phyloP scores from a whole-genome alignment of 2,113 vertebrate species.

The Brachionichthys hirsutus region DNA sequence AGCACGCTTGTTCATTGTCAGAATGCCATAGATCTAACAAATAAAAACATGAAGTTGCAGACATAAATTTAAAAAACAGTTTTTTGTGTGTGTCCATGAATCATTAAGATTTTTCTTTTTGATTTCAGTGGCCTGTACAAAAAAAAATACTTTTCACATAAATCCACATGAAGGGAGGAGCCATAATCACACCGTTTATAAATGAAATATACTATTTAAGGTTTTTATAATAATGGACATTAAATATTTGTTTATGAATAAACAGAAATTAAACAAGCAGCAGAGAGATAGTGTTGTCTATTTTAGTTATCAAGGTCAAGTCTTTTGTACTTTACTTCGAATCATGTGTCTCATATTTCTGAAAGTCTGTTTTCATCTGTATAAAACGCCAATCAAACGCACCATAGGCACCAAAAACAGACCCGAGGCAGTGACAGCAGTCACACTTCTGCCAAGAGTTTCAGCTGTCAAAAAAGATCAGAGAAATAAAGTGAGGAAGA shows the following conservation, averaged over 20 bases:
- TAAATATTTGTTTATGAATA: neutral
- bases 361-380: constrained; percentile 18
- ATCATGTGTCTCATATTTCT: constrained; percentile 39
- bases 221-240: too few species aligned
- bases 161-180: neutral
- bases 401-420: neutral
- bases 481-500: neutral
- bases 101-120: constrained; percentile 19
- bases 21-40: constrained; percentile 85
- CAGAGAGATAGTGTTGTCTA: neutral
- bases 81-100: constrained; percentile 8
- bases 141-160: constrained; percentile 9
- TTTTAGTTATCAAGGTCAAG: constrained; percentile 11
- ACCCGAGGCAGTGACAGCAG: constrained; percentile 8
- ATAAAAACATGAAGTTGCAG: constrained; percentile 78
- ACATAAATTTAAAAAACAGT: constrained; percentile 58
- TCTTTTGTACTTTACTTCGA: constrained; percentile 21
- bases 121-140: constrained; percentile 21
- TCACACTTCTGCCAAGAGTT: constrained; percentile 4
- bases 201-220: too few species aligned
- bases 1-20: constrained; percentile 84
- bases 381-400: constrained; percentile 5
- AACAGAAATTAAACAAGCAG: neutral
- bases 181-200: neutral
- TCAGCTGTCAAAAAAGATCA: constrained; percentile 18